Evolutionary conservation across 2,113 vertebrate genomes (phyloP), one percentile per base, ranked within the genome.

Genomic region (Ochotona curzoniae): DNA sequence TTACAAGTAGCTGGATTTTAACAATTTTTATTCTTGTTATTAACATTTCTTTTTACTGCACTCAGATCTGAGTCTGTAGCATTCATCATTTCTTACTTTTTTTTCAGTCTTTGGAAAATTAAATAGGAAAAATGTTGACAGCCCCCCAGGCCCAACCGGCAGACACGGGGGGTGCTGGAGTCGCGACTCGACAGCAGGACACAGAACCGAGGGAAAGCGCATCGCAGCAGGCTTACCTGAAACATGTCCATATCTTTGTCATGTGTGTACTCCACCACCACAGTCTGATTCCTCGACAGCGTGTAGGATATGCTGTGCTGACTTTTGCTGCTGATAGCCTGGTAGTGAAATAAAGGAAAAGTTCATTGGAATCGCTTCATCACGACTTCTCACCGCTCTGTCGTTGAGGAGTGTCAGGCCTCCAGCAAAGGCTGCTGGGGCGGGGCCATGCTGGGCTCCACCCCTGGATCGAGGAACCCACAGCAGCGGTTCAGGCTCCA

Each of bases 231-330:
- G 13, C 94, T 98, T 98, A 99, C 99, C 99, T 99, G 99, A 98
- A 99, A 99, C 99, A 99, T 99, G 97, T 99, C 99, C 0, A 98
- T 99, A 80, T 99, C 99, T 97, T 99, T 99, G 54, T 99, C 99
- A 26, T 99, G 99, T 84, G 99, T 98, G 96, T 99, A 99, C 95
- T 99, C 99, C 92, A 99, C 99, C 92, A 99, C 99, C 83, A 99
- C 99, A 0, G 99, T 99, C 97, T 99, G 99, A 98, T 98, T 99
- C 97, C 99, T 98, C 92, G 99, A 99, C 70, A 99, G 97, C 0
- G 99, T 99, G 97, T 99, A 99, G 73, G 99, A 99, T 98, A 99
- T 99, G 71, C 99, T 99, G 98, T 99, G 99, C 91, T 99, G 99
- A 94, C 99, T 98, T 98, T 99, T 99, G 94, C 98, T 99, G 98